Conservation (phyloP, 2,797 vertebrate genomes). For the Scleropages formosus region DNA sequence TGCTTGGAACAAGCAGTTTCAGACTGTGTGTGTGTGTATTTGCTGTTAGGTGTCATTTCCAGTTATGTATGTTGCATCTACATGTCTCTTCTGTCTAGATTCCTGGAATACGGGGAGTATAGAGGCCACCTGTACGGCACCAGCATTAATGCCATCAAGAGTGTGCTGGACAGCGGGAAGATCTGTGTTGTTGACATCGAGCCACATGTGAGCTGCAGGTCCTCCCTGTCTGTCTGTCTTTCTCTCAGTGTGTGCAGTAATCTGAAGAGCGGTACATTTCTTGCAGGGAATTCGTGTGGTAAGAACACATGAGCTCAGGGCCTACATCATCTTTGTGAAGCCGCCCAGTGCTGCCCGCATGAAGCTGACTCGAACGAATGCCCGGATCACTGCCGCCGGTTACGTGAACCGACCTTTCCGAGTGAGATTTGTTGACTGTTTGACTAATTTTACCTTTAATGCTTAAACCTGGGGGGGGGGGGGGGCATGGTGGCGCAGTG, state of each 20-base stretch:
- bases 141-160: slow-evolving; percentile 75
- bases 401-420: slow-evolving; percentile 84
- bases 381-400: slow-evolving; percentile 81
- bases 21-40: not conserved
- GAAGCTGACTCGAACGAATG: slow-evolving; percentile 76
- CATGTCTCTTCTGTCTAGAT: slow-evolving; percentile 62
- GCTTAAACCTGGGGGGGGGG: not conserved
- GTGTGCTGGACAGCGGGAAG: slow-evolving; percentile 77
- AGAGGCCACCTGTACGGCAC: slow-evolving; percentile 88
- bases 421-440: slow-evolving; percentile 63
- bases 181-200: slow-evolving; percentile 90
- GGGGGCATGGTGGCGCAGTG: too few relatives aligned
- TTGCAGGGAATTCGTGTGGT: slow-evolving; percentile 77
- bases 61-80: not conserved
- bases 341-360: slow-evolving; percentile 78
- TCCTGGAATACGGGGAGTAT: slow-evolving; percentile 88
- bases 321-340: slow-evolving; percentile 90
- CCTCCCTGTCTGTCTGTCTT: too few relatives aligned
- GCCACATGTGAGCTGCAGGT: slow-evolving; percentile 74
- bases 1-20: too few relatives aligned
- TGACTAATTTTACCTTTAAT: not conserved
- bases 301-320: slow-evolving; percentile 83
- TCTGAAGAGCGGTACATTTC: not conserved
- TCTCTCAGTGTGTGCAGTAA: not conserved
- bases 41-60: not conserved